These are phyloP conservation scores for human DNA, from an alignment of 2,113 vertebrate genomes.

Conservation along the genomic window DNA sequence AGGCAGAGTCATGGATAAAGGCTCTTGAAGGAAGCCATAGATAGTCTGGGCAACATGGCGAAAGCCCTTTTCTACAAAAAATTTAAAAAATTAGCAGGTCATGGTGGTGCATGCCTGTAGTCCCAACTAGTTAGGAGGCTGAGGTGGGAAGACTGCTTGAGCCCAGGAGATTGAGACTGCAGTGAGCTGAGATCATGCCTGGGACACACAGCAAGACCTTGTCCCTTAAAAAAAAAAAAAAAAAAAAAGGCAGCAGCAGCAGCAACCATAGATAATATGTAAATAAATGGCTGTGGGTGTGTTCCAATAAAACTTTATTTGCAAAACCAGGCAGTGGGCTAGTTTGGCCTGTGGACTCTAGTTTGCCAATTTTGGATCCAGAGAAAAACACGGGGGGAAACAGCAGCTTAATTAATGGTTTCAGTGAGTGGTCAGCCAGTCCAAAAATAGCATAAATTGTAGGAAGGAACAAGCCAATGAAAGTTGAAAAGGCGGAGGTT, in stretches of 20 bases:
- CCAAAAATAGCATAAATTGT: conserved; percentile 64
- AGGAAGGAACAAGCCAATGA: conserved; percentile 62
- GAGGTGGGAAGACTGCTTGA: too few species aligned
- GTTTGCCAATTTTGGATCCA: not conserved
- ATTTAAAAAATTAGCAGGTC: too few species aligned
- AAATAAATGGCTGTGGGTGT: not conserved
- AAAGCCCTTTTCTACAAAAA: too few species aligned
- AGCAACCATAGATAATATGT: too few species aligned
- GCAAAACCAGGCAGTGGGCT: not conserved
- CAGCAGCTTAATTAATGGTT: conserved; percentile 32
- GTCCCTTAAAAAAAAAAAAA: too few species aligned
- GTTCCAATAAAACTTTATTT: conserved; percentile 58
- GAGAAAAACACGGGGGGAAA: not conserved
- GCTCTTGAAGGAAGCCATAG: not conserved
- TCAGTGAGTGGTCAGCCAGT: not conserved
- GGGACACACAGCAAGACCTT: too few species aligned
- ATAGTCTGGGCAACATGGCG: too few species aligned
- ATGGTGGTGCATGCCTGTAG: too few species aligned
- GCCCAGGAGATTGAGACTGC: too few species aligned
- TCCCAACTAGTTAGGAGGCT: too few species aligned
- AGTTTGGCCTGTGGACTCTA: not conserved
- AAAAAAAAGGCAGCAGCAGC: too few species aligned
- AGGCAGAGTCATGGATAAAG: not conserved
- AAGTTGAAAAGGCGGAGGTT: conserved; percentile 63
- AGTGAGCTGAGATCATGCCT: too few species aligned